These are phyloP conservation scores for Prunella himalayana DNA, from an alignment of 2,113 vertebrate genomes.

Conservation along the genomic window DNA sequence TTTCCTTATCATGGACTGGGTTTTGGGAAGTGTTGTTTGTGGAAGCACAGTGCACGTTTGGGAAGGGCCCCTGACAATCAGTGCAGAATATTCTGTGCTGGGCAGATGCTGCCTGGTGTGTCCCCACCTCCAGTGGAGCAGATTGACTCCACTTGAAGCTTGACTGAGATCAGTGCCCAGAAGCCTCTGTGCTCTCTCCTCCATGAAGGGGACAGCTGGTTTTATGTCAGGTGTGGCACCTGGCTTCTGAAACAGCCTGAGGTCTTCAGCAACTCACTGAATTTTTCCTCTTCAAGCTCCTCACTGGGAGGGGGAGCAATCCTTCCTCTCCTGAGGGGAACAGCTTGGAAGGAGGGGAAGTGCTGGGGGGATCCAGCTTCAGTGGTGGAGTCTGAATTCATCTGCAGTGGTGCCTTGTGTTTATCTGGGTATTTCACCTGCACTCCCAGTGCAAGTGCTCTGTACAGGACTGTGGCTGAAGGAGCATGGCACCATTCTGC, in stretches of 20 bases:
- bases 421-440: background rate
- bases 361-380: background rate
- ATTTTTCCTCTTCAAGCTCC: background rate
- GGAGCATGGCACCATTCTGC: background rate
- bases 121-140: background rate
- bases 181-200: background rate
- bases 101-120: background rate
- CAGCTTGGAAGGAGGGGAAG: background rate
- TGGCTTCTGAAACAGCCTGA: background rate
- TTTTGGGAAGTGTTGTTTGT: background rate
- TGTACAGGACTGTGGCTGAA: background rate
- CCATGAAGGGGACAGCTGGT: background rate
- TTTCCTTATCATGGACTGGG: background rate
- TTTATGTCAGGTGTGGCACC: background rate
- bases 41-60: background rate
- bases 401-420: background rate
- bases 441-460: background rate
- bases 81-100: background rate
- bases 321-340: background rate
- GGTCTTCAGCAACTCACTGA: background rate
- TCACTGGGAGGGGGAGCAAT: background rate
- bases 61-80: background rate
- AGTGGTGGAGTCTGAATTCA: background rate
- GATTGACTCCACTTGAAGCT: background rate
- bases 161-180: background rate